Conservation (phyloP, 2,888 invertebrate genomes). For the Reticulitermes lucifugus region DNA sequence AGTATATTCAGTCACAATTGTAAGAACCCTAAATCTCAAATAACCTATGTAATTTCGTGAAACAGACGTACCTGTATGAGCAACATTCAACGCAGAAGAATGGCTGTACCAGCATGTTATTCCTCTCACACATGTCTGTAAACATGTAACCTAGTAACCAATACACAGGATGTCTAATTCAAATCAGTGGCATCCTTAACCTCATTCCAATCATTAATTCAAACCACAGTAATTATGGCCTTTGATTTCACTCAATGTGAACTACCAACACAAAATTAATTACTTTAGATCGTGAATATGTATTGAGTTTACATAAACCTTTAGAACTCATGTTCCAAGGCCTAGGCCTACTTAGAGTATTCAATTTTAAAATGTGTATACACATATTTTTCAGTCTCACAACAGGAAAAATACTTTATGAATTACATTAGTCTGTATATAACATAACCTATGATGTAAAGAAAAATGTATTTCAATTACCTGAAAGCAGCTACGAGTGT, state of each 20-base stretch:
- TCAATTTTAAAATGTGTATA: neutral
- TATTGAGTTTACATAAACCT: slow-evolving; percentile 1
- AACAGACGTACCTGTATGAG: neutral
- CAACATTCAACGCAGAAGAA: neutral
- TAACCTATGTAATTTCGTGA: neutral
- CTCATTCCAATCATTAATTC: slow-evolving; percentile 13
- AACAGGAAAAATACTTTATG: neutral
- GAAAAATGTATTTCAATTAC: neutral
- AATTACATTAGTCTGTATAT: neutral
- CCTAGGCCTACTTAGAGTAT: neutral
- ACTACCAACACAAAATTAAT: slow-evolving; percentile 3
- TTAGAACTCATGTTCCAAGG: neutral
- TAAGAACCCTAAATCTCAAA: neutral
- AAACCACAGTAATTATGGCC: neutral
- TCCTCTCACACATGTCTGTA: neutral
- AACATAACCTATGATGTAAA: neutral
- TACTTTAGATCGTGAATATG: neutral
- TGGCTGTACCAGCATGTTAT: neutral
- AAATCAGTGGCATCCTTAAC: neutral
- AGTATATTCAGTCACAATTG: too few species aligned
- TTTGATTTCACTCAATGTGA: slow-evolving; percentile 16
- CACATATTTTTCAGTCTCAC: slow-evolving; percentile 26
- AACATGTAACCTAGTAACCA: neutral
- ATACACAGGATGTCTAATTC: neutral
- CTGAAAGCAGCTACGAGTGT: neutral